These are phyloP conservation scores for Heliangelus exortis DNA, from an alignment of 2,797 vertebrate species.

Conservation along the genomic window DNA sequence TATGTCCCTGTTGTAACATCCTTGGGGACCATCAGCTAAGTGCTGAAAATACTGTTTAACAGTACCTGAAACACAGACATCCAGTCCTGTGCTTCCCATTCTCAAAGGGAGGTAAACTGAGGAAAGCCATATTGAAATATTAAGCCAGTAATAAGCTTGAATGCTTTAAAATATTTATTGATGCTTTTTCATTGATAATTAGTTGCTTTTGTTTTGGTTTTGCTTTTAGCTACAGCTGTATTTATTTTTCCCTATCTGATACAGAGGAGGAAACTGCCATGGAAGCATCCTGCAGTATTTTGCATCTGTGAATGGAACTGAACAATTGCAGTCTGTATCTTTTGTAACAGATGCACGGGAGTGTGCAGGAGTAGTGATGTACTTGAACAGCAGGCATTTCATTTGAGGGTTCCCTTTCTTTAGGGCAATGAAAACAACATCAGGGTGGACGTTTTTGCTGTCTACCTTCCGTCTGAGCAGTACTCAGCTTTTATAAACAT, in stretches of 20 bases:
- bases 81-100: neutral
- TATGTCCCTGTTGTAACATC: neutral
- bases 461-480: neutral
- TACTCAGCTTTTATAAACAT: neutral
- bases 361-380: neutral
- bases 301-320: neutral
- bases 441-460: neutral
- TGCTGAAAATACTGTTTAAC: neutral
- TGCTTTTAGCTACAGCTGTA: neutral
- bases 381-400: neutral
- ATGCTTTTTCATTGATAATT: neutral
- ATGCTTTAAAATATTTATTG: neutral
- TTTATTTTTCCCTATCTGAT: neutral
- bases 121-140: neutral
- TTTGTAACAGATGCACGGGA: neutral
- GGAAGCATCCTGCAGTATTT: neutral
- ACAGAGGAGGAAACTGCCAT: neutral
- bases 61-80: neutral
- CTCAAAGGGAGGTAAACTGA: neutral
- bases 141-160: neutral
- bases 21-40: neutral
- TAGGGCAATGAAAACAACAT: neutral
- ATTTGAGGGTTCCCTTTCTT: neutral
- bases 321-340: neutral
- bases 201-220: neutral